Base-by-base conservation (phyloP, 1,140 invertebrate species). In the Rhynchophorus ferrugineus region DNA sequence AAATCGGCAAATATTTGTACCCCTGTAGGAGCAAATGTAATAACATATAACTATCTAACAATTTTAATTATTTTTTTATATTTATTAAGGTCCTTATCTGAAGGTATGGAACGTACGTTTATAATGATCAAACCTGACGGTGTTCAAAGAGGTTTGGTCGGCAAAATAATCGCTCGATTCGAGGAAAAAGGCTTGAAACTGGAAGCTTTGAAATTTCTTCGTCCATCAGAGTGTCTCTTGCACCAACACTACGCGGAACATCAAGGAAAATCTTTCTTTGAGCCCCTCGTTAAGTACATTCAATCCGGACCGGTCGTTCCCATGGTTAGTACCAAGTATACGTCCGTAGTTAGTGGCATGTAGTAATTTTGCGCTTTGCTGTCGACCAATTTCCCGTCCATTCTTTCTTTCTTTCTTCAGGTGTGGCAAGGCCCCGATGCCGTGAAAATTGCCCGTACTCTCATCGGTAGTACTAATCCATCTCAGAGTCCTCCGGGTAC, bases 61-160 rank as follows among this genome's bases (percentile, higher is more conserved):
- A n/a, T n/a, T n/a, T n/a, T n/a, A n/a, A n/a, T n/a, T n/a, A n/a
- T n/a, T n/a, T n/a, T n/a, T n/a, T n/a, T n/a, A n/a, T n/a, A n/a
- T n/a, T n/a, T n/a, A n/a, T n/a, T n/a, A n/a, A n/a, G n/a, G n/a
- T n/a, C n/a, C n/a, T 85, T 83, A 77, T 81, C 49, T 51, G 81
- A 79, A 57, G 82, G 81, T 69, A 79, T 78, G 59, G 95, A 98
- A 79, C 84, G 91, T 70, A 96, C 94, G 63, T 99, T 98, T 66
- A 91, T 99, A 66, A 96, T 96, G 85, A 79, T 98, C 49, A 99
- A 99, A 73, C 95, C 95, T 33, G 96, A 99, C 74, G 96, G 92
- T 53, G 95, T 99, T 58, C 95, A 98, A 69, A 81, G 95, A 46
- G 92, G 93, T 65, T 80, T 98, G 35, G 85, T 97, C 49, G 93